Evolutionary conservation across 1,140 invertebrate species (phyloP).

Genomic region (Tetramorium alpestre): DNA sequence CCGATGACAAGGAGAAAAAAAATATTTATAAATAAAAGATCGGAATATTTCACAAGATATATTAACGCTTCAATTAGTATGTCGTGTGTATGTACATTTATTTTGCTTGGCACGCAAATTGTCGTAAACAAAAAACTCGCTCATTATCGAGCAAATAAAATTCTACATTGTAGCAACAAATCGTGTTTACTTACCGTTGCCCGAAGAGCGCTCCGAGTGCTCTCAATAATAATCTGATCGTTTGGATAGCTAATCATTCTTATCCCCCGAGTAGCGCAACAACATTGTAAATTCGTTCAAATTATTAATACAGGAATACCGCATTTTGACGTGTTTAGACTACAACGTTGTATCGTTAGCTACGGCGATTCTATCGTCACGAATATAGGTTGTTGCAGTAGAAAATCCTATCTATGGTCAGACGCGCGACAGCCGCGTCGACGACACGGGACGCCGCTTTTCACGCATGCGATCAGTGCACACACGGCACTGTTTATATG

Average conservation of each 20-base stretch:
- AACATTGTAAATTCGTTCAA: neutral
- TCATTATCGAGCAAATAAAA: neutral
- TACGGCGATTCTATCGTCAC: neutral
- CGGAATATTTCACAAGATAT: neutral
- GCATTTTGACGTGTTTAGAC: neutral
- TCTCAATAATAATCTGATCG: neutral
- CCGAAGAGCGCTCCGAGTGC: neutral
- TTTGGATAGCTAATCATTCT: neutral
- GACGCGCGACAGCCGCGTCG: conserved; percentile 3
- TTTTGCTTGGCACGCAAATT: neutral
- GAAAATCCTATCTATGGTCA: conserved; percentile 21
- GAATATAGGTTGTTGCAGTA: neutral
- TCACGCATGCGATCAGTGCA: conserved; percentile 11
- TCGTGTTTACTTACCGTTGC: neutral
- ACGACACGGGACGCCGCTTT: neutral
- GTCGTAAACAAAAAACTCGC: neutral
- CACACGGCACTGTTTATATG: neutral
- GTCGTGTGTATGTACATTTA: neutral
- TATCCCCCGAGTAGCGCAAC: neutral
- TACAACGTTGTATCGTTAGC: neutral
- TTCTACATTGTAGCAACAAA: neutral
- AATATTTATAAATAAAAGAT: neutral
- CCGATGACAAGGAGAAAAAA: neutral
- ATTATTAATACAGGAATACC: neutral
- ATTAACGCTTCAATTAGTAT: neutral